Evolutionary conservation across 2,113 vertebrate species (phyloP), one percentile per base, ranked within the genome.

Genomic region (Carassius carassius): DNA sequence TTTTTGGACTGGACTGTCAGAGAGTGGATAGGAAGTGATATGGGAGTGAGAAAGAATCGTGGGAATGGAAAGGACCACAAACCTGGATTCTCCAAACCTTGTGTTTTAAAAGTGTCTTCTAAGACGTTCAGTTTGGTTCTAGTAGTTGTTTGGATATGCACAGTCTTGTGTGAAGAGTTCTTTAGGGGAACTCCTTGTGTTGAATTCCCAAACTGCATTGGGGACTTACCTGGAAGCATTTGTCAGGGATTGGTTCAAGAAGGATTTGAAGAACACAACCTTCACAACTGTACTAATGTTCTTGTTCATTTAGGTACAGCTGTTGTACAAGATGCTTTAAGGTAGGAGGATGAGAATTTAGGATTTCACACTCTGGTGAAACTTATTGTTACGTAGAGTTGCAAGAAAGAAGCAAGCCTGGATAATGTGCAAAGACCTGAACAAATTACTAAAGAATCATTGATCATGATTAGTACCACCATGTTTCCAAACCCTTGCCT

Each of bases 161-260:
- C 7, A 35, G 74, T 75, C n/a, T 44, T 74, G 21, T 16, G 13
- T 14, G 1, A 49, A 74, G 21, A 60, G 58, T 14, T 58, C 54
- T 35, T 21, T 62, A 37, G 21, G 14, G 25, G 16, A 17, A 29
- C 74, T 54, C 47, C 17, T 19, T 29, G 47, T 37, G 21, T 25
- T n/a, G 75, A 62, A 78, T 78, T 60, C 76, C 32, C 56, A 78
- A 29, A 41, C 13, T 4, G 56, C 11, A 41, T 41, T 23, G 32
- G 21, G 11, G 19, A 62, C 56, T 41, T 78, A 78, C 32, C 54
- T 62, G 32, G 54, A 78, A 62, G 35, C 19, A 78, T 78, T 41
- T 62, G 21, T 78, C 56, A 41, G 35, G 19, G 32, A 78, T 78
- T 54, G 32, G 60, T 78, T 54, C 60, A 78, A 78, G 54, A 12